Base-by-base conservation (phyloP, 2,113 vertebrate species). In the Protobothrops flavoviridis region DNA sequence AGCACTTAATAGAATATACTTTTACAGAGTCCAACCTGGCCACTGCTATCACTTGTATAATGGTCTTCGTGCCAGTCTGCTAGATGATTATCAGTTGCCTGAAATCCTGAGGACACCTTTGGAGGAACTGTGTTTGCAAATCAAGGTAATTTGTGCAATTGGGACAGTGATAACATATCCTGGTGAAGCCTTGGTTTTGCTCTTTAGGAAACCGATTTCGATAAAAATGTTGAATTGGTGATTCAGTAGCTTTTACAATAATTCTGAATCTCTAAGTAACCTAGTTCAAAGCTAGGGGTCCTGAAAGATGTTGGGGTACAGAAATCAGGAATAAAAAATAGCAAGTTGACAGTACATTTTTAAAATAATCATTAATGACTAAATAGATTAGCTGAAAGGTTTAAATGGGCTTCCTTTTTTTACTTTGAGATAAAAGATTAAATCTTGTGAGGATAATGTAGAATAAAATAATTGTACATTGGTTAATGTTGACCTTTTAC, bases 41-140 rank as follows among this genome's bases (percentile, higher is more conserved):
- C 98, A 99, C 96, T 99, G 99, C 93, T 99, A 99, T 87, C 99
- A 99, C 95, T 98, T 99, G 13, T 99, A 99, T 96, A 99, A 99
- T 0, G 97, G 98, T 0, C 98, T 99, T 10, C 97, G 99, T 96
- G 99, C 98, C 57, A 99, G 98, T 94, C 98, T 99, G 45, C 97
- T 99, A 50, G 99, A 99, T 91, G 98, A 98, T 95, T 99, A 99
- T 95, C 99, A 99, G 92, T 92, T 99, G 92, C 99, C 99, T 33
- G 99, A 99, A 97, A 99, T 99, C 95, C 97, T 99, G 96, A 98
- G 99, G 97, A 99, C 99, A 0, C 99, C 99, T 48, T 96, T 99
- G 96, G 99, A 99, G 96, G 99, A 99, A 23, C 98, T 99, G 74
- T 99, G 99, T 95, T 97, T 99, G 93, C 99, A 99, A 92, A 99